phyloP scores from a whole-genome alignment of 2,797 vertebrate species.

The Melanogrammus aeglefinus region DNA sequence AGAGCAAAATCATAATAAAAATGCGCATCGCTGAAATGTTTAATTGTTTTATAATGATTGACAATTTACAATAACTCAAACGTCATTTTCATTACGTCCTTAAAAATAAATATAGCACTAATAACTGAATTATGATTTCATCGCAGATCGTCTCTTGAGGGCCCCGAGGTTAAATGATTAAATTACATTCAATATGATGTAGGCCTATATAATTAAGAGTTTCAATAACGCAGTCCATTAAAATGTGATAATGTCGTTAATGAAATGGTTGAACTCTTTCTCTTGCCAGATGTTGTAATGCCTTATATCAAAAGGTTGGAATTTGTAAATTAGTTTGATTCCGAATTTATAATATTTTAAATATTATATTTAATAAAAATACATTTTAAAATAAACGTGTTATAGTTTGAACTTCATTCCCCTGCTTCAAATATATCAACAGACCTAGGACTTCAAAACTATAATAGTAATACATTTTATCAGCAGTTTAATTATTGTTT shows the following conservation, averaged over 20 bases:
- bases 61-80: neutral
- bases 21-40: neutral
- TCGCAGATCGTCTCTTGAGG: too few species aligned
- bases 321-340: neutral
- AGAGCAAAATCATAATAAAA: neutral
- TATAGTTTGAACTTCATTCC: neutral
- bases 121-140: too few species aligned
- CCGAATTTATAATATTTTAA: neutral
- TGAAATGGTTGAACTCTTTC: too few species aligned
- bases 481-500: neutral
- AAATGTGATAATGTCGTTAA: too few species aligned
- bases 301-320: neutral
- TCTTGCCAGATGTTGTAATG: neutral
- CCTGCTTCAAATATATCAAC: neutral
- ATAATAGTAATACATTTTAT: neutral
- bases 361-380: neutral
- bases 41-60: neutral
- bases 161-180: too few species aligned
- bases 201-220: neutral
- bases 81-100: too few species aligned
- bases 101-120: too few species aligned
- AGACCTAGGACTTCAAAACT: neutral
- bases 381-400: neutral
- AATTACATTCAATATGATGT: neutral
- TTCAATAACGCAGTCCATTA: too few species aligned